phyloP scores from a whole-genome alignment of 2,888 invertebrate species.

The Zootermopsis nevadensis region DNA sequence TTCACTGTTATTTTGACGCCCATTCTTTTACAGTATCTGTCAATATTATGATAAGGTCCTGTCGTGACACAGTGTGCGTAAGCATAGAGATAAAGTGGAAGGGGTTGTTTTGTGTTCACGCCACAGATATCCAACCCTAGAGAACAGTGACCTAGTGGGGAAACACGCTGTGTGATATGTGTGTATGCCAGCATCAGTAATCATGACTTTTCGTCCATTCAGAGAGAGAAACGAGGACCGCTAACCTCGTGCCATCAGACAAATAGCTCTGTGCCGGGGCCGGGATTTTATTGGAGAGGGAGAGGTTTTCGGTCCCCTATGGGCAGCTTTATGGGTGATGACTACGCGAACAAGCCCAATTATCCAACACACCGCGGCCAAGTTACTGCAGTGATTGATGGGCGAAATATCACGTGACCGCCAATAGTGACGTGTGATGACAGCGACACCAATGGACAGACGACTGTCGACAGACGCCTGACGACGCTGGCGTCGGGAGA shows the following conservation, averaged over 20 bases:
- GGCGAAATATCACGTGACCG: conserved; percentile 21
- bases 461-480: conserved; percentile 17
- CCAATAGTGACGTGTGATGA: conserved; percentile 11
- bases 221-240: background rate
- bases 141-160: background rate
- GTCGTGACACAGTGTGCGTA: background rate
- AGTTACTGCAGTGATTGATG: conserved; percentile 30
- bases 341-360: conserved; percentile 13
- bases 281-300: background rate
- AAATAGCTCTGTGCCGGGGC: conserved; percentile 13
- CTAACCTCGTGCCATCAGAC: conserved; percentile 11
- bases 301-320: background rate
- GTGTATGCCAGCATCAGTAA: conserved; percentile 1
- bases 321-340: conserved; percentile 5
- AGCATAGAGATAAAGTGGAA: background rate
- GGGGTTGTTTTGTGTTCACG: background rate
- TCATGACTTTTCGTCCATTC: conserved; percentile 5
- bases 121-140: background rate
- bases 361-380: conserved; percentile 8
- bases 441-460: conserved; percentile 29
- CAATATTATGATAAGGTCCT: background rate
- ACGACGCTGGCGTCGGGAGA: conserved; percentile 8
- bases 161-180: conserved; percentile 17
- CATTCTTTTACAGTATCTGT: background rate
- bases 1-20: background rate